These are phyloP conservation scores for Ostrea edulis DNA, from an alignment of 1,140 invertebrate species.

Conservation along the genomic window DNA sequence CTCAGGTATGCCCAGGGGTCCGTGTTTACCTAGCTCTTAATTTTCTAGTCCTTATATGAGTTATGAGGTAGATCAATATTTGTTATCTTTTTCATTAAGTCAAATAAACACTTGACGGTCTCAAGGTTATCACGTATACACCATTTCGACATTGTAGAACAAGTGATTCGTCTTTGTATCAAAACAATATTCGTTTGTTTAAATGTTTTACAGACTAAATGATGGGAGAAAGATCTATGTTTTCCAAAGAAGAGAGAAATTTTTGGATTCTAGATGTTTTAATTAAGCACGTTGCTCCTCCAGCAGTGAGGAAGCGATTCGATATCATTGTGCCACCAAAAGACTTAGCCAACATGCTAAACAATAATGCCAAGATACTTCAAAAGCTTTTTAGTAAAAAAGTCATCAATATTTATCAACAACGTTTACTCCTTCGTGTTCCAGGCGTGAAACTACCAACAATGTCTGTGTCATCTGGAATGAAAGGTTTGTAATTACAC, in stretches of 20 bases:
- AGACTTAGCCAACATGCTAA: not conserved
- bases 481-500: not conserved
- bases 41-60: no score
- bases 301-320: not conserved
- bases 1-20: no score
- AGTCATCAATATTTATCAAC: not conserved
- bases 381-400: not conserved
- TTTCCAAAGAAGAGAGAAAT: slow-evolving; percentile 3
- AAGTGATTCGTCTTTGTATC: no score
- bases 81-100: no score
- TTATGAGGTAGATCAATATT: no score
- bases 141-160: no score
- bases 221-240: not conserved
- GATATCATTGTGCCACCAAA: not conserved
- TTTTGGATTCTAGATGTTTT: not conserved
- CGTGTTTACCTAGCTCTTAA: no score
- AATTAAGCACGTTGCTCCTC: not conserved
- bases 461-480: not conserved
- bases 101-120: no score
- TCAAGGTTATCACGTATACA: no score
- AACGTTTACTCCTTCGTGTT: not conserved
- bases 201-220: not conserved
- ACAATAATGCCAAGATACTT: not conserved
- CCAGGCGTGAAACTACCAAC: not conserved
- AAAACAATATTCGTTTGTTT: no score